phyloP scores from a whole-genome alignment of 2,113 vertebrate species.

The Lepisosteus osseus region DNA sequence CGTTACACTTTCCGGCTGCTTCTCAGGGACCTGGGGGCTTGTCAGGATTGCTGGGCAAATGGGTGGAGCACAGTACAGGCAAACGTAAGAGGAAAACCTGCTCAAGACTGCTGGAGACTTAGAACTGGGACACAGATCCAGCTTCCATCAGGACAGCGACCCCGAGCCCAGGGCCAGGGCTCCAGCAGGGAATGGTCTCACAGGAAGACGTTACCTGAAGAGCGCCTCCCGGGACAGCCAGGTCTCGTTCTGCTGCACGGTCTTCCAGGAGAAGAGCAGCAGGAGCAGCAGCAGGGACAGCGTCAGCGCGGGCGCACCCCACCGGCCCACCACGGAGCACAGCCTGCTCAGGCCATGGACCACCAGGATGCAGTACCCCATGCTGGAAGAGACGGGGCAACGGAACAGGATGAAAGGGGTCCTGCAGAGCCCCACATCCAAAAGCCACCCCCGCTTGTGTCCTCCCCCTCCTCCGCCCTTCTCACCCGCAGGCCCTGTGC shows the following conservation, averaged over 20 bases:
- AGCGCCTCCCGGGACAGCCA: conserved; percentile 93
- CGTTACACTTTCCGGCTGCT: too few species aligned
- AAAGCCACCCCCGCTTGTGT: background rate
- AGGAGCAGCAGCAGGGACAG: conserved; percentile 76
- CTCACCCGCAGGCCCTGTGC: too few species aligned
- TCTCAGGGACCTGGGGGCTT: too few species aligned
- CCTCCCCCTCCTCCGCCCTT: too few species aligned
- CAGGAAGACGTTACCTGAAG: conserved; percentile 73
- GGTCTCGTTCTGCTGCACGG: conserved; percentile 86
- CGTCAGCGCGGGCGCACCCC: conserved; percentile 66
- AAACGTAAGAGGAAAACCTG: too few species aligned
- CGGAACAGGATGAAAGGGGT: background rate
- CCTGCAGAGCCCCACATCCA: conserved; percentile 13
- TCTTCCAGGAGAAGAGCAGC: conserved; percentile 91
- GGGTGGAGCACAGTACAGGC: too few species aligned
- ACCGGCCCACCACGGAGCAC: conserved; percentile 68
- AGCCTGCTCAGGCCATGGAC: conserved; percentile 83
- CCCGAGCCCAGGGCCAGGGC: too few species aligned
- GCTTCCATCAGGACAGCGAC: too few species aligned
- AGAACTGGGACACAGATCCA: too few species aligned
- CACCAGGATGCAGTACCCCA: conserved; percentile 95
- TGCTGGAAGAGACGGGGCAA: conserved; percentile 57
- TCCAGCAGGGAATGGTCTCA: too few species aligned
- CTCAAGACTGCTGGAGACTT: too few species aligned
- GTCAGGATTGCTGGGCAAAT: too few species aligned